phyloP scores from a whole-genome alignment of 2,888 invertebrate genomes.

The Cacoxenus indagator region DNA sequence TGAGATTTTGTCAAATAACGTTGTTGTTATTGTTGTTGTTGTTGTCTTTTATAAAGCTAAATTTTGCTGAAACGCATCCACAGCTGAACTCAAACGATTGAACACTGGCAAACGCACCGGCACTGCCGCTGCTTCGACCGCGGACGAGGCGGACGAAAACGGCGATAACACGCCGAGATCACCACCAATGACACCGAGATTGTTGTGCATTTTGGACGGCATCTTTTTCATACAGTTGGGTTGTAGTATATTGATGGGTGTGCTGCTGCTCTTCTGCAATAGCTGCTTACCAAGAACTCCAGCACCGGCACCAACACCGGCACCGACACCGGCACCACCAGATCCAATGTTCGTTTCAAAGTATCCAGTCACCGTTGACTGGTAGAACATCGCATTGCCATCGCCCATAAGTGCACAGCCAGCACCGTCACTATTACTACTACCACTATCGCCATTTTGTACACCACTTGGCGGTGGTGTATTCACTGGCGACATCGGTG shows the following conservation, averaged over 20 bases:
- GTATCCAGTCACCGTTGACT: too few species aligned
- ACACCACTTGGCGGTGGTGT: slow-evolving; percentile 69
- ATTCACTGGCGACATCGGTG: slow-evolving; percentile 66
- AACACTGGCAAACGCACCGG: slow-evolving; percentile 81
- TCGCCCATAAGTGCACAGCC: slow-evolving; percentile 35
- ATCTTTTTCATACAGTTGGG: slow-evolving; percentile 33
- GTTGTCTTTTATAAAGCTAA: slow-evolving; percentile 52
- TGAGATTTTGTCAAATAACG: slow-evolving; percentile 8
- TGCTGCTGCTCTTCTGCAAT: slow-evolving; percentile 63
- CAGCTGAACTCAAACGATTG: slow-evolving; percentile 77
- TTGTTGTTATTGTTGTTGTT: slow-evolving; percentile 27
- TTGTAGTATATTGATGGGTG: slow-evolving; percentile 51
- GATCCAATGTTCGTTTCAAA: too few species aligned
- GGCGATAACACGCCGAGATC: neutral
- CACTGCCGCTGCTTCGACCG: too few species aligned
- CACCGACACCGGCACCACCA: too few species aligned
- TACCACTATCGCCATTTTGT: too few species aligned
- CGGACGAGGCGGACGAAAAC: slow-evolving; percentile 6
- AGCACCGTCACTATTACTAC: too few species aligned
- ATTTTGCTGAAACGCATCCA: slow-evolving; percentile 61
- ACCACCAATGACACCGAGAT: neutral
- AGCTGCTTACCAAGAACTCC: slow-evolving; percentile 45
- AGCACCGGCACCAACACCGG: too few species aligned
- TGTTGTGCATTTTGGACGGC: slow-evolving; percentile 37
- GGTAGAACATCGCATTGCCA: slow-evolving; percentile 23